Evolutionary conservation across 2,797 vertebrate genomes (phyloP).

Genomic region (Malurus leucopterus): DNA sequence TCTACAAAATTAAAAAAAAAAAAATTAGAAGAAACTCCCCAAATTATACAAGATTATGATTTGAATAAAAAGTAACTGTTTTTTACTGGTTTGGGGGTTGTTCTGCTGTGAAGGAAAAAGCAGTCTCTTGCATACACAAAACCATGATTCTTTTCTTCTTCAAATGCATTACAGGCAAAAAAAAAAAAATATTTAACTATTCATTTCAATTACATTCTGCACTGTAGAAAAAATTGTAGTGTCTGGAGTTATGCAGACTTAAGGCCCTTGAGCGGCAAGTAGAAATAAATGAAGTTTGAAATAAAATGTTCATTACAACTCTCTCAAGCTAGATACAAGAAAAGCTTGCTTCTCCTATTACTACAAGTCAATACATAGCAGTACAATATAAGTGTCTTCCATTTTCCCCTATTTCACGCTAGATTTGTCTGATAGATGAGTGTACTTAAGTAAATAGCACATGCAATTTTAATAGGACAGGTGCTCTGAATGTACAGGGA

Average conservation of each 20-base stretch:
- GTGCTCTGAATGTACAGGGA: slow-evolving; percentile 69
- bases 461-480: slow-evolving; percentile 74
- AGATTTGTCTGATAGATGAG: slow-evolving; percentile 74
- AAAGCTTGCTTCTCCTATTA: slow-evolving; percentile 52
- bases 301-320: slow-evolving; percentile 43
- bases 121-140: not conserved
- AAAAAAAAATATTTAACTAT: not conserved
- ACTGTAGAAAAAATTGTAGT: not conserved
- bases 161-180: not conserved
- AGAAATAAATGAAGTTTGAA: slow-evolving; percentile 61
- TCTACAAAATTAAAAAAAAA: not conserved
- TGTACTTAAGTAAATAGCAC: slow-evolving; percentile 73
- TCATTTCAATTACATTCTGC: not conserved
- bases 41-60: not conserved
- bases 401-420: slow-evolving; percentile 71
- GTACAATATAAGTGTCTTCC: slow-evolving; percentile 62
- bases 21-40: not conserved
- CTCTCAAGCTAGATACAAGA: slow-evolving; percentile 48
- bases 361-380: slow-evolving; percentile 52
- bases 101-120: not conserved
- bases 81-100: accelerated
- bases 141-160: not conserved
- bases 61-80: not conserved
- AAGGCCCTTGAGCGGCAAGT: not conserved
- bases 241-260: slow-evolving; percentile 6